These are phyloP conservation scores for Anas capensis DNA, from an alignment of 2,797 vertebrate species.

Conservation along the genomic window DNA sequence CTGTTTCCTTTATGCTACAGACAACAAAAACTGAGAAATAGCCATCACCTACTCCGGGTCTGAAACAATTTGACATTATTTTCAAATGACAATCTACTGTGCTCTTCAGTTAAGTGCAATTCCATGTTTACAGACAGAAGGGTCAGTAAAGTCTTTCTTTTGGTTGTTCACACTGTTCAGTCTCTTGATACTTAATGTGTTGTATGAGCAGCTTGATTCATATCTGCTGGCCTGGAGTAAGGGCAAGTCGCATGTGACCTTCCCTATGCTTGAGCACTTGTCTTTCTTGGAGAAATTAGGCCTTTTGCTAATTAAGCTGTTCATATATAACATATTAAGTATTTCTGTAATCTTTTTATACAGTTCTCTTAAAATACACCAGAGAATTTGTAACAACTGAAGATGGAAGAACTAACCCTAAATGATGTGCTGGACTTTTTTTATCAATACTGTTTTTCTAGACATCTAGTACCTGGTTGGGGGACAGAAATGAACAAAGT, in stretches of 20 bases:
- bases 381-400: not conserved
- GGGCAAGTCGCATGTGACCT: not conserved
- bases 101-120: slow-evolving; percentile 9
- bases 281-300: not conserved
- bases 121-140: not conserved
- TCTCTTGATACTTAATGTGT: not conserved
- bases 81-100: not conserved
- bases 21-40: not conserved
- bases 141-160: not conserved
- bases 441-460: not conserved
- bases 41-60: not conserved
- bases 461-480: not conserved
- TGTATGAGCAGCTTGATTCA: not conserved
- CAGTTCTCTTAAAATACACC: not conserved
- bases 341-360: not conserved
- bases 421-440: not conserved
- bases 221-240: not conserved
- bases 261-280: not conserved
- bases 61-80: not conserved
- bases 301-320: not conserved
- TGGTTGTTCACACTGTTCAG: slow-evolving; percentile 6
- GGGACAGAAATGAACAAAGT: not conserved
- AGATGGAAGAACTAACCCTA: not conserved
- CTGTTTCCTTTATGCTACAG: not conserved
- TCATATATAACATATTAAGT: not conserved